Evolutionary conservation across 1,140 invertebrate genomes (phyloP), one percentile per base, ranked within the genome.

Genomic region (Heliconius hermathena): DNA sequence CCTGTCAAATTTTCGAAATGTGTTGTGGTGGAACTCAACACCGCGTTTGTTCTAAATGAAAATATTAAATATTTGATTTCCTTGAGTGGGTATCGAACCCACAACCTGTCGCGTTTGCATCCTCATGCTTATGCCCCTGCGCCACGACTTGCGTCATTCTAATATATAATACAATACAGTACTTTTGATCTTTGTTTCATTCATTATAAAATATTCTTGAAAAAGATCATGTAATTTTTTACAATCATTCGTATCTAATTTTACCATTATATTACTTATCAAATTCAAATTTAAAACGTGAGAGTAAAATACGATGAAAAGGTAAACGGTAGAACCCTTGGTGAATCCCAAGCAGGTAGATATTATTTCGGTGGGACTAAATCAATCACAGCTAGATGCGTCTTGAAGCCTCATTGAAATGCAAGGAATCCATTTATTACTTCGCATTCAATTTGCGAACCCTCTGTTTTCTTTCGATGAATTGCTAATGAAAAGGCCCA

Each of bases 371-470:
- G 83, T 87, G 85, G 85, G 87, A 84, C 86, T 84, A 87, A 88
- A 90, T 90, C 90, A 90, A 89, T 90, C 86, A 90, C 83, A 87
- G 87, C 80, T 82, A 85, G 83, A 85, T 90, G 87, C 83, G 85
- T 83, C 84, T 87, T 83, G 82, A 81, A 87, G 81, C 77, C 89
- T 93, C 88, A 91, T 93, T 91, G 84, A 91, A 87, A 93, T 93
- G 91, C 90, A 91, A 90, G 87, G 84, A 87, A 84, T 87, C 82
- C 87, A 84, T 89, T 89, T 83, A 83, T 83, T 84, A 84, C 83
- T 87, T 85, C 82, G 85, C 85, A 88, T 89, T 90, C 88, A 89
- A 91, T 91, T 89, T 88, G 78, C 70, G 80, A 74, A 78, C 80
- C 80, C 80, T 81, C 80, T 81, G 77, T 81, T 81, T 81, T 78